phyloP scores from a whole-genome alignment of 2,113 vertebrate genomes.

The Equus quagga region DNA sequence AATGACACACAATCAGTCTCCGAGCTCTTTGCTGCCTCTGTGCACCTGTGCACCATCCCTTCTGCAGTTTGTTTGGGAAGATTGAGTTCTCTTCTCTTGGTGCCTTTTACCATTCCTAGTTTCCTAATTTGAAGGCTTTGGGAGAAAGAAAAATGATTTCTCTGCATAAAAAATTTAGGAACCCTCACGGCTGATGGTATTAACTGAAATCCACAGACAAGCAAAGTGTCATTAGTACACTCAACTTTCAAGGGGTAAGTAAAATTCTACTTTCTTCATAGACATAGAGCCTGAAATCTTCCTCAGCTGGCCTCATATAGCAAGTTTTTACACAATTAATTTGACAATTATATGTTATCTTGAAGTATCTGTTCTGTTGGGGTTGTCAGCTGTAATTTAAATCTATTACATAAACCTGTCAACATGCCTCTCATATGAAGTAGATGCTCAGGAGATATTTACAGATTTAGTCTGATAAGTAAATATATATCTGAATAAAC shows the following conservation, averaged over 20 bases:
- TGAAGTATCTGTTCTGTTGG: rapidly evolving
- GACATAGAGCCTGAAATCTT: background rate
- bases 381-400: background rate
- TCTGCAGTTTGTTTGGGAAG: background rate
- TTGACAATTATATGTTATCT: background rate
- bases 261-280: background rate
- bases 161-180: background rate
- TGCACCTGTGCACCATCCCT: background rate
- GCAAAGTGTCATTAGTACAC: background rate
- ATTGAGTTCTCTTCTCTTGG: background rate
- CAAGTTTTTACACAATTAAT: background rate
- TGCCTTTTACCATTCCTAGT: background rate
- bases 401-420: background rate
- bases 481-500: background rate
- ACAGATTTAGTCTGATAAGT: background rate
- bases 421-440: background rate
- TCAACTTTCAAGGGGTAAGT: background rate
- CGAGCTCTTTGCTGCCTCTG: background rate
- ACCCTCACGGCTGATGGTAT: background rate
- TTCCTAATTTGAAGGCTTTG: background rate
- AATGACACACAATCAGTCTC: background rate
- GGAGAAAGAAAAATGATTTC: background rate
- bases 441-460: background rate
- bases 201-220: background rate
- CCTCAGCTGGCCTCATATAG: rapidly evolving